A percentile compares a stretch with the other conserved stretches of the same genome.
Conservation (phyloP, 2,797 vertebrate genomes). For the Thaleichthys pacificus region DNA sequence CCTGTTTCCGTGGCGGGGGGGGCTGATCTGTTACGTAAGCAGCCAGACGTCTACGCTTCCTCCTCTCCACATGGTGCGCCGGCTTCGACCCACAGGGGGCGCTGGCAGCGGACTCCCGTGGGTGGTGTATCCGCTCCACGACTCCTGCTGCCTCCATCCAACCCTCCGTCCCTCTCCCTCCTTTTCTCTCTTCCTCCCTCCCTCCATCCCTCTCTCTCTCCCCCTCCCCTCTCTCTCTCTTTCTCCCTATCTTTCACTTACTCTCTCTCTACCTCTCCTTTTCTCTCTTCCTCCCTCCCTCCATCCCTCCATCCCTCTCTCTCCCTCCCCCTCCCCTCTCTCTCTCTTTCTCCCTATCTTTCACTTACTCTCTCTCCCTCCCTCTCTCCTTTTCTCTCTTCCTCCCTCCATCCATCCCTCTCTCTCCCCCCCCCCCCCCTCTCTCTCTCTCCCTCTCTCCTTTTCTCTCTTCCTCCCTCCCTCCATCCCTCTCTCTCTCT, state of each 20-base stretch:
- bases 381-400: background rate
- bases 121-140: conserved; percentile 8
- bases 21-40: conserved; percentile 27
- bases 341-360: background rate
- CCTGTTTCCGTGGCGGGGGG: background rate
- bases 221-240: background rate
- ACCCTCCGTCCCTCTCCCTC: background rate
- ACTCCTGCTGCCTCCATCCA: background rate
- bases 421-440: no score
- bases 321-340: no score
- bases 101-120: conserved; percentile 20
- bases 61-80: conserved; percentile 11
- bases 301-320: no score
- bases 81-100: background rate
- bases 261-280: no score
- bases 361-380: background rate
- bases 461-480: background rate
- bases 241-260: background rate
- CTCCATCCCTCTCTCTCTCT: no score
- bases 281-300: no score
- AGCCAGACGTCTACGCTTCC: conserved; percentile 1
- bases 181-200: background rate
- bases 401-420: no score
- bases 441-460: no score
- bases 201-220: no score